These are phyloP conservation scores for Anastrepha ludens DNA, from an alignment of 1,140 invertebrate genomes.

Conservation along the genomic window DNA sequence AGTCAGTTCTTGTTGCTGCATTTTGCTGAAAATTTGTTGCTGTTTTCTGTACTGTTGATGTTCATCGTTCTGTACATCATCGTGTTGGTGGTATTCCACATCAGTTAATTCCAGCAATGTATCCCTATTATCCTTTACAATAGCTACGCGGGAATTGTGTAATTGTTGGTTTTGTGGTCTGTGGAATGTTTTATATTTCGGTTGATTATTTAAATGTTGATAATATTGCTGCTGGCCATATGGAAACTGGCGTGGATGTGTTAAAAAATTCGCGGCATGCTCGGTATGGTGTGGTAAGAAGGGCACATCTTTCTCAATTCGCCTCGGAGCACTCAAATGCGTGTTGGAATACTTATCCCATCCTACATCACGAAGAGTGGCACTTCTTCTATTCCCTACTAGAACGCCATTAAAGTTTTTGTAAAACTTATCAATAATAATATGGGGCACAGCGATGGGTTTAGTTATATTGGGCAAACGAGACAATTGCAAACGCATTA, in stretches of 20 bases:
- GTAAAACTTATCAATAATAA: conserved; percentile 39
- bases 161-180: neutral
- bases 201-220: neutral
- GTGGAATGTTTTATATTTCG: neutral
- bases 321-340: neutral
- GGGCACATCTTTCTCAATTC: neutral
- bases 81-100: neutral
- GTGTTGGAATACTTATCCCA: neutral
- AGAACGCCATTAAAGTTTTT: conserved; percentile 13
- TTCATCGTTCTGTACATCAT: conserved; percentile 24
- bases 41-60: neutral
- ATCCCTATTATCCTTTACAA: neutral
- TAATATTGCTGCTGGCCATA: neutral
- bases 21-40: neutral
- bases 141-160: neutral
- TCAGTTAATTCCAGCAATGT: neutral
- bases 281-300: neutral
- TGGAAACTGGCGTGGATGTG: neutral
- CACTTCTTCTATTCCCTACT: neutral
- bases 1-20: neutral
- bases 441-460: neutral
- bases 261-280: neutral
- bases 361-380: neutral
- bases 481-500: neutral
- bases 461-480: conserved; percentile 14